Conservation (phyloP, 2,113 vertebrate species). For the Charina bottae region DNA sequence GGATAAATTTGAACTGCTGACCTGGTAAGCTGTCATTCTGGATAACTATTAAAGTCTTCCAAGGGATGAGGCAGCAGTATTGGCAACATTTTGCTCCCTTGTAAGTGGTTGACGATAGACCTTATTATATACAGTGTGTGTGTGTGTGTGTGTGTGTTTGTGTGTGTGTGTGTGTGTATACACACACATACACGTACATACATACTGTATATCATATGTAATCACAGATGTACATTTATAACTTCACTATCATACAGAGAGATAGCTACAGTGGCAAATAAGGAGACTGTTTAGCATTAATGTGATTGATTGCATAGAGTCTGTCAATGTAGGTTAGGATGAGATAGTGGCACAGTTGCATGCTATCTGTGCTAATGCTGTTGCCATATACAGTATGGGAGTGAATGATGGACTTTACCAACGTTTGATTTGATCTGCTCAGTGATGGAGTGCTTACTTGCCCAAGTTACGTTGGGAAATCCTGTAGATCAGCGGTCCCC, state of each 20-base stretch:
- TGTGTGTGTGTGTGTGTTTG: too few relatives aligned
- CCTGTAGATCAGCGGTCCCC: too few relatives aligned
- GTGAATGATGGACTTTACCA: not conserved
- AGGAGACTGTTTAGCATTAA: not conserved
- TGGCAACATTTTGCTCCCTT: not conserved
- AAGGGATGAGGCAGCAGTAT: not conserved
- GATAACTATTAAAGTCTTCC: conserved; percentile 50
- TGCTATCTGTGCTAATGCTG: not conserved
- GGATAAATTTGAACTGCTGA: conserved; percentile 23
- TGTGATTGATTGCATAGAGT: not conserved
- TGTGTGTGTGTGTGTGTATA: not conserved
- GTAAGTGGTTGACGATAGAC: not conserved
- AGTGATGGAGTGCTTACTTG: not conserved
- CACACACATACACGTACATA: too few relatives aligned
- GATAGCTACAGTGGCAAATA: not conserved
- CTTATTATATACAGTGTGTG: too few relatives aligned
- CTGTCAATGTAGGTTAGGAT: not conserved
- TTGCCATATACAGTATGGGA: not conserved
- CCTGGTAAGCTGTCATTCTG: conserved; percentile 40
- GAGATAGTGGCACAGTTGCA: not conserved
- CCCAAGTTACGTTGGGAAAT: not conserved
- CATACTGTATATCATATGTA: too few relatives aligned
- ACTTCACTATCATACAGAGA: not conserved
- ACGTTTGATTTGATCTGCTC: not conserved
- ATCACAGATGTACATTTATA: not conserved